Conservation (phyloP, 2,888 invertebrate species). For the Nomada fabriciana region DNA sequence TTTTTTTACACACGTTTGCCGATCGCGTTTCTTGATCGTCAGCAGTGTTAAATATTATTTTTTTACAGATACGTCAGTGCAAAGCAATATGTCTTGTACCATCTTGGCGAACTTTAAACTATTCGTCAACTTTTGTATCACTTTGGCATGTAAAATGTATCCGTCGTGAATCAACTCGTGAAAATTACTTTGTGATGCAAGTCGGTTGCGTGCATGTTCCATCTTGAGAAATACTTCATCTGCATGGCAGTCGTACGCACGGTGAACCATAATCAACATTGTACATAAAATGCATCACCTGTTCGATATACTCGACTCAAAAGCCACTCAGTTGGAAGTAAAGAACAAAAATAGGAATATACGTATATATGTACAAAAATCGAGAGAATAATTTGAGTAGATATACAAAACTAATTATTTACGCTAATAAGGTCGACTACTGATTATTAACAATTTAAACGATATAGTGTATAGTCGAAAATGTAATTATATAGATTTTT, state of each 20-base stretch:
- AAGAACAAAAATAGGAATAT: not conserved
- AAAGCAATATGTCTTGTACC: not conserved
- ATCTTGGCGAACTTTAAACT: constrained; percentile 1
- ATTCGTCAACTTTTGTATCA: not conserved
- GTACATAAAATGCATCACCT: constrained; percentile 70
- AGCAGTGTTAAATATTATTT: not conserved
- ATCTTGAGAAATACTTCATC: constrained; percentile 17
- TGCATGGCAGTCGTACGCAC: constrained; percentile 31
- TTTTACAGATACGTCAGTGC: not conserved
- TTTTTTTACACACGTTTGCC: not conserved
- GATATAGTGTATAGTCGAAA: constrained; percentile 2
- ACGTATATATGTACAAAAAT: not conserved
- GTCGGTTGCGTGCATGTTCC: not conserved
- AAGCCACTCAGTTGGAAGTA: constrained; percentile 36
- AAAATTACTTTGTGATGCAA: not conserved
- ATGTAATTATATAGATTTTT: not conserved
- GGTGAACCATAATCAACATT: constrained; percentile 61
- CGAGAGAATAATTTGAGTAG: not conserved
- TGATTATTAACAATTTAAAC: constrained; percentile 25
- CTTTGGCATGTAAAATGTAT: not conserved
- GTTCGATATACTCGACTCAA: constrained; percentile 41
- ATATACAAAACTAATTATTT: constrained; percentile 32
- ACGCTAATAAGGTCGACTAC: constrained; percentile 11
- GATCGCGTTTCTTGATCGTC: not conserved
- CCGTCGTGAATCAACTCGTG: not conserved